Conservation (phyloP, 2,113 vertebrate genomes). For the Arenaria interpres region DNA sequence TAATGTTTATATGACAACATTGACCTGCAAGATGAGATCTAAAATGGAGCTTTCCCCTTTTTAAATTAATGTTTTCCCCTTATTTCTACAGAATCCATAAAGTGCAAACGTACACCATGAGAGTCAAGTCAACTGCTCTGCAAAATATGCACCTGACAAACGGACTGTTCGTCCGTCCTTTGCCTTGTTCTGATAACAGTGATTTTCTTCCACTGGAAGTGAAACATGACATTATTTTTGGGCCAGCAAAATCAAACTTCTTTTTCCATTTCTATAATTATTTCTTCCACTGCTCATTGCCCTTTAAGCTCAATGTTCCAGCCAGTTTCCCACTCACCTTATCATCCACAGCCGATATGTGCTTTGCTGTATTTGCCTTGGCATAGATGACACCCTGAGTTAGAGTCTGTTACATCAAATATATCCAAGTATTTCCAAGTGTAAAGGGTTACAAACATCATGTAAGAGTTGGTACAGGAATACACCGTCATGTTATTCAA, state of each 20-base stretch:
- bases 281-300: neutral
- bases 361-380: neutral
- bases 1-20: neutral
- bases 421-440: neutral
- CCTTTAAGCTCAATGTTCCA: neutral
- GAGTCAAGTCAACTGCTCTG: neutral
- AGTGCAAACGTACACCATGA: neutral
- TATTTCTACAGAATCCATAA: neutral
- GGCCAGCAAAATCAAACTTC: neutral
- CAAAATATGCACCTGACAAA: neutral
- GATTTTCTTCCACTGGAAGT: neutral
- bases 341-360: neutral
- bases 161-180: neutral
- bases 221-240: neutral
- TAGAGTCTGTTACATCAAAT: too few species aligned
- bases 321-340: neutral
- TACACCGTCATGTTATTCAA: neutral
- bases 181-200: neutral
- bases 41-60: neutral
- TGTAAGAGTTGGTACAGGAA: neutral
- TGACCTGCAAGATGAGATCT: neutral
- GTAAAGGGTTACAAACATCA: neutral
- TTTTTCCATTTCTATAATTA: neutral
- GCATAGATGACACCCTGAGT: neutral
- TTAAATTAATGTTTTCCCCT: neutral